These are phyloP conservation scores for Pocillopora meandrina DNA, from an alignment of 92 coral and sea anemone species.

Conservation along the genomic window DNA sequence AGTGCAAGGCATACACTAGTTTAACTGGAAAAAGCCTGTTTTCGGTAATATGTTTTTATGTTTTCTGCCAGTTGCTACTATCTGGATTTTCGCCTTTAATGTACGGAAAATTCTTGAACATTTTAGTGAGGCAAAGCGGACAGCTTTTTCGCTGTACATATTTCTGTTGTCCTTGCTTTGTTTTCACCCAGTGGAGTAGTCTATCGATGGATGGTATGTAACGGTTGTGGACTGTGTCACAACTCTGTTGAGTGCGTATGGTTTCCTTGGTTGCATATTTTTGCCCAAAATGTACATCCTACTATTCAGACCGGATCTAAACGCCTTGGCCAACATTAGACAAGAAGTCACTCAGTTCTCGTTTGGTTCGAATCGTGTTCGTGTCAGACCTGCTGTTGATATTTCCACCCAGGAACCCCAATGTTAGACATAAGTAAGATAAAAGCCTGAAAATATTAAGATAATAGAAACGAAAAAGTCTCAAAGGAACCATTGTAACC, in stretches of 20 bases:
- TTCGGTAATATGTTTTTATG: conserved; percentile 40
- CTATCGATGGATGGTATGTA: background rate
- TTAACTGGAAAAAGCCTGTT: conserved; percentile 44
- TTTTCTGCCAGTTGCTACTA: conserved; percentile 40
- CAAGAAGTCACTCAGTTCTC: background rate
- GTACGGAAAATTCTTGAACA: conserved; percentile 2
- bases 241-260: conserved; percentile 8
- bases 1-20: conserved; percentile 42
- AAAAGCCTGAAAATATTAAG: too few relatives aligned
- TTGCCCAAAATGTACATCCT: too few relatives aligned
- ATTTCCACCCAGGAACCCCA: background rate
- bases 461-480: background rate
- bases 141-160: background rate
- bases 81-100: conserved; percentile 69
- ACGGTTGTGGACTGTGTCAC: conserved; percentile 2
- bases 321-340: too few relatives aligned
- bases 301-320: too few relatives aligned
- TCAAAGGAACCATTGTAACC: conserved; percentile 34
- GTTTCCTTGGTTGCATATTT: too few relatives aligned
- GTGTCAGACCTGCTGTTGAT: background rate
- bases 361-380: background rate
- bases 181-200: background rate
- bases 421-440: background rate
- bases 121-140: background rate
- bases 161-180: background rate